These are phyloP conservation scores for Pogona vitticeps DNA, from an alignment of 2,113 vertebrate genomes.

Conservation along the genomic window DNA sequence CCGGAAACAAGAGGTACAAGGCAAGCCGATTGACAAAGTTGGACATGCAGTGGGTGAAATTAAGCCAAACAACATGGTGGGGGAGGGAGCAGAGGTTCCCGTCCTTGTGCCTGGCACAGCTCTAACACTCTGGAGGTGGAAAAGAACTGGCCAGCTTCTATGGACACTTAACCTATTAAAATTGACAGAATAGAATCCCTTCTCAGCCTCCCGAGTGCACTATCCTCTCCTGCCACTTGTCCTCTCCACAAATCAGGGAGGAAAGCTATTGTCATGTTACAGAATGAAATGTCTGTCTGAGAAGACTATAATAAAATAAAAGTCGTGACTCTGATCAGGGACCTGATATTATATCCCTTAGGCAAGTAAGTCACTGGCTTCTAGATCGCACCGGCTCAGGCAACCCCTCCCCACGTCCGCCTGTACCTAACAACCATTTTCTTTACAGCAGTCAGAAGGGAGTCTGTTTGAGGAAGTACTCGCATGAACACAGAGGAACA, in stretches of 20 bases:
- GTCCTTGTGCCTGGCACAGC: accelerated
- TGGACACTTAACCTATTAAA: background rate
- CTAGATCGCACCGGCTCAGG: background rate
- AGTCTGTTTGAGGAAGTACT: background rate
- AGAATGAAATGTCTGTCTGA: background rate
- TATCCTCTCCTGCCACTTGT: no score
- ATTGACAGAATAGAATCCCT: background rate
- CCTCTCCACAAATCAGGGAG: background rate
- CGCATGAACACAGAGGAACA: background rate
- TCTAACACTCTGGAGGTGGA: accelerated
- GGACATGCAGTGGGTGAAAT: background rate
- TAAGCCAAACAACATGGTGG: background rate
- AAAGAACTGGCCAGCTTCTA: background rate
- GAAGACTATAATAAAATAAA: no score
- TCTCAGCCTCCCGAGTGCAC: no score
- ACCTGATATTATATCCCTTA: background rate
- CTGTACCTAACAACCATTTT: no score
- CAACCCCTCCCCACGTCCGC: no score
- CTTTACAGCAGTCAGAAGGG: background rate
- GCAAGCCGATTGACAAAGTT: conserved; percentile 16
- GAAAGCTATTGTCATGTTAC: background rate
- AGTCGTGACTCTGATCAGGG: no score
- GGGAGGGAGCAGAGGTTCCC: background rate
- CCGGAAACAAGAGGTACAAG: conserved; percentile 26
- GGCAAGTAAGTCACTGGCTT: no score